Evolutionary conservation across 2,888 invertebrate species (phyloP).

Genomic region (Sphinx pinastri): DNA sequence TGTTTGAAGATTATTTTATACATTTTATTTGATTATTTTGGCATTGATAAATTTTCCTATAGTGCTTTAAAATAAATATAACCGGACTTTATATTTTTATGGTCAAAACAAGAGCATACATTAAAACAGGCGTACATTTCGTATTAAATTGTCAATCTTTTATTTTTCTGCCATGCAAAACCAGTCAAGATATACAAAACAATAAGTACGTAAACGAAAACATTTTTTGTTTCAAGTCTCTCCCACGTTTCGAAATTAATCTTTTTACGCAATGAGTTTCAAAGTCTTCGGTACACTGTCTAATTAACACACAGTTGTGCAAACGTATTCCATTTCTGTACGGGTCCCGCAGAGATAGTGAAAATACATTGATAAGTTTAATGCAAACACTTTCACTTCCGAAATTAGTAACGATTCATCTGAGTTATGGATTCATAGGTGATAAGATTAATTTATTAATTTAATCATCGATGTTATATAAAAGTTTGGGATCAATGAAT

Average conservation of each 20-base stretch:
- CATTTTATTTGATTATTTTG: neutral
- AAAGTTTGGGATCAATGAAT: neutral
- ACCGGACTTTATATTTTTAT: neutral
- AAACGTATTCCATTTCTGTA: slow-evolving; percentile 11
- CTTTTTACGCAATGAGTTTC: slow-evolving; percentile 4
- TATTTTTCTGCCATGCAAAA: too few relatives aligned
- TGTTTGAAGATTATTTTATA: neutral
- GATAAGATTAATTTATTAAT: neutral
- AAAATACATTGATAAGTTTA: slow-evolving; percentile 21
- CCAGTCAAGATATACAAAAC: neutral
- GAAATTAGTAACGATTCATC: slow-evolving; percentile 7
- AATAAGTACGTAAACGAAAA: neutral
- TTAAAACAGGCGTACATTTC: neutral
- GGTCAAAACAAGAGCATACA: neutral
- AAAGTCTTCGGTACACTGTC: slow-evolving; percentile 10
- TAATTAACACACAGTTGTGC: slow-evolving; percentile 26
- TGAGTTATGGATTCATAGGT: neutral
- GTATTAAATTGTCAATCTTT: neutral
- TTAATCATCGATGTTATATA: neutral
- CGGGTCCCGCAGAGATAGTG: slow-evolving; percentile 26
- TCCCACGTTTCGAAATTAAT: slow-evolving; percentile 9
- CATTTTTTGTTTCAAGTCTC: neutral
- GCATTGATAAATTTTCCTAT: neutral
- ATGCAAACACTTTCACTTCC: slow-evolving; percentile 27
- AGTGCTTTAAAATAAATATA: neutral